phyloP scores from a whole-genome alignment of 2,113 vertebrate species.

The Erythrolamprus reginae region DNA sequence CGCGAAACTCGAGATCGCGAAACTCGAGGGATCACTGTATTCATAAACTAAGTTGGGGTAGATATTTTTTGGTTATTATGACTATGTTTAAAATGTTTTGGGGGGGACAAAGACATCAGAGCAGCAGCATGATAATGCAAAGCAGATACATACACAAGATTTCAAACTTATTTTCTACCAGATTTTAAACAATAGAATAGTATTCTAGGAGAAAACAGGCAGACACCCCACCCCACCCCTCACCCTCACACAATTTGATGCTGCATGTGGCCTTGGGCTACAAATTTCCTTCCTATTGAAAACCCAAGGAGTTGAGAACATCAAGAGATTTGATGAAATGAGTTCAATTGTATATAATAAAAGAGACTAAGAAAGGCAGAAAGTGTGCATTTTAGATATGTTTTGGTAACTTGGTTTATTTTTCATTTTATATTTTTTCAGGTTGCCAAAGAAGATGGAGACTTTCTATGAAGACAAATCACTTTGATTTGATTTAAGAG shows the following conservation, averaged over 20 bases:
- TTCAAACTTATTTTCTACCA: neutral
- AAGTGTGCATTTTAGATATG: neutral
- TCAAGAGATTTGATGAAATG: neutral
- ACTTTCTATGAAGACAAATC: neutral
- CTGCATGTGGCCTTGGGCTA: neutral
- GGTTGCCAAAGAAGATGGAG: neutral
- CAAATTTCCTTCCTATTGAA: neutral
- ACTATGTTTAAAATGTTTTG: neutral
- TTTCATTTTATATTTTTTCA: neutral
- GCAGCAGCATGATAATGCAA: neutral
- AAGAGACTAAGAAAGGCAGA: neutral
- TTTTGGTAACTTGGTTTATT: neutral
- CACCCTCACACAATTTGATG: neutral
- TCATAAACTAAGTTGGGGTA: neutral
- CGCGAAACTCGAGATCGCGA: too few species aligned
- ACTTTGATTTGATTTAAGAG: neutral
- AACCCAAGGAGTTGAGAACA: neutral
- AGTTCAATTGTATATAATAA: neutral
- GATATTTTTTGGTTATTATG: neutral
- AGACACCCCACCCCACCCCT: too few species aligned
- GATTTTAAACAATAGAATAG: neutral
- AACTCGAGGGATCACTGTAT: too few species aligned
- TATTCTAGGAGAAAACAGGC: neutral
- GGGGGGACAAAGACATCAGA: neutral
- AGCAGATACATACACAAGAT: neutral